Conservation (phyloP, 1,140 invertebrate species). For the Eriosoma lanigerum region DNA sequence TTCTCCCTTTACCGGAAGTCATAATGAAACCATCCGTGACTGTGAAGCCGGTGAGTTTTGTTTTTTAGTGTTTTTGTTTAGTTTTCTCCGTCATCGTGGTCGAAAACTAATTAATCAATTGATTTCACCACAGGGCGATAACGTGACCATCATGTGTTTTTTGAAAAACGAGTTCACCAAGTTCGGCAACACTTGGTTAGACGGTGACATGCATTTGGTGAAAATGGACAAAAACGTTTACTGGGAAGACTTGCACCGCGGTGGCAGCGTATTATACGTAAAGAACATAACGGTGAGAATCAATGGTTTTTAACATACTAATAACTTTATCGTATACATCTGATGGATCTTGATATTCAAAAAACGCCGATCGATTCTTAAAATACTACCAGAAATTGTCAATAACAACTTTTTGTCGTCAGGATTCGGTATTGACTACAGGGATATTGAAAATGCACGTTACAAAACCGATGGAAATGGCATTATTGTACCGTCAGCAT, state of each 20-base stretch:
- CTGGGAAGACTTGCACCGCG: constrained; percentile 70
- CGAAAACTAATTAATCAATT: background rate
- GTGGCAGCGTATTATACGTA: constrained; percentile 74
- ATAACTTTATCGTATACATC: too few relatives aligned
- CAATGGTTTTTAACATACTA: background rate
- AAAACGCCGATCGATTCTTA: too few relatives aligned
- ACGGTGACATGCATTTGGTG: constrained; percentile 68
- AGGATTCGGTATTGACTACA: too few relatives aligned
- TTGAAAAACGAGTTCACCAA: constrained; percentile 64
- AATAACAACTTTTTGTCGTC: too few relatives aligned
- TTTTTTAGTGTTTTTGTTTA: too few relatives aligned
- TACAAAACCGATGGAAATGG: too few relatives aligned
- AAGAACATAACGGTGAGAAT: constrained; percentile 69
- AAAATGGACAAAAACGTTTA: constrained; percentile 71
- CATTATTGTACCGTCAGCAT: too few relatives aligned
- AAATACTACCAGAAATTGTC: too few relatives aligned
- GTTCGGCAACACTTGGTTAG: constrained; percentile 78
- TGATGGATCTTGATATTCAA: too few relatives aligned
- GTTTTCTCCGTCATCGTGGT: background rate
- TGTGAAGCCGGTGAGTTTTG: constrained; percentile 65
- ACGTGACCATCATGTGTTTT: constrained; percentile 68
- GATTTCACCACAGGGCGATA: constrained; percentile 62
- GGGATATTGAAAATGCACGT: too few relatives aligned
- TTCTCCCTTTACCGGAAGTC: constrained; percentile 69
- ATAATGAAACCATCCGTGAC: constrained; percentile 73